Base-by-base conservation (phyloP, 1,140 invertebrate species). In the Bombus fervidus region DNA sequence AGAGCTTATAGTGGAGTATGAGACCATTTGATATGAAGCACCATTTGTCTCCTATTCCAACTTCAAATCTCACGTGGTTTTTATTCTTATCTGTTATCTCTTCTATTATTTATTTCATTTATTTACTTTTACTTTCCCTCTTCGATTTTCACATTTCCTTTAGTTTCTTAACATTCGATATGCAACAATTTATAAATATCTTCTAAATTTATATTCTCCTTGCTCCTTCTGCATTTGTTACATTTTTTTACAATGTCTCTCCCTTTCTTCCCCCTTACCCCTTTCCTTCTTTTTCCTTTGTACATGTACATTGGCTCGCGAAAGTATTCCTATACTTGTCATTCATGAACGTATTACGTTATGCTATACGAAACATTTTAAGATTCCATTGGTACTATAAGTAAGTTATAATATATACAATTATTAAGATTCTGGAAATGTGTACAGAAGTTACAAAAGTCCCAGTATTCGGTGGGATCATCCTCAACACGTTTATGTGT, bases 31-130 rank as follows among this genome's bases (percentile, higher is more conserved):
- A 90, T 89, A 87, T 41, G 47, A 41, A 41, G 59, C 79, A 83
- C 79, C 80, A 90, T 86, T 78, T 81, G 83, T 77, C 83, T 86
- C 77, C 59, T 86, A 78, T 87, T 90, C 85, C 76, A 88, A 87
- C 77, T 87, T 86, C 76, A 47, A 47, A 47, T 47, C 47, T 47
- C 15, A 47, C 15, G 47, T 47, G 15, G 15, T 47, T 47, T 47
- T 15, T 18, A 47, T 18, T 6, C 15, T 18, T 18, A 47, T 47
- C 15, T 18, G 15, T 47, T 47, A 18, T 15, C 5, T 6, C 5
- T 47, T 47, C 15, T 47, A 18, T 47, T n/a, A 53, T 34, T 28
- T 74, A 37, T 69, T 69, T 68, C 43, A 59, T 59, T 37, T 69
- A 25, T 12, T 53, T 69, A 5, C n/a, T 43, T 57, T 62, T 18